Conservation (phyloP, 2,797 vertebrate genomes). For the Mus spretus region DNA sequence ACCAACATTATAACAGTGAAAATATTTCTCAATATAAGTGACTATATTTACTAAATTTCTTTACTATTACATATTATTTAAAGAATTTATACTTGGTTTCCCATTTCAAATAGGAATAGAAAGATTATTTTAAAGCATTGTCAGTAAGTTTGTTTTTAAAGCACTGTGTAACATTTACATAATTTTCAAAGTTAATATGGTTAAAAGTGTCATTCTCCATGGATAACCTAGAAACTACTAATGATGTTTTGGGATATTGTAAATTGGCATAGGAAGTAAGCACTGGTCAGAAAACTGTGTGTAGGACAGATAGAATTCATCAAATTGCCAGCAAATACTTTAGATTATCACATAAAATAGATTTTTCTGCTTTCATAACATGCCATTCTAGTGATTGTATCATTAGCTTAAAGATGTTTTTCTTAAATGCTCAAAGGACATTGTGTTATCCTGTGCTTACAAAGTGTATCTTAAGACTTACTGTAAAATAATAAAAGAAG, state of each 20-base stretch:
- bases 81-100: slow-evolving; percentile 55
- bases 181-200: slow-evolving; percentile 46
- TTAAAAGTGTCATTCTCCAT: slow-evolving; percentile 45
- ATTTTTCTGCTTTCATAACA: slow-evolving; percentile 37
- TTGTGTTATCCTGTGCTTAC: slow-evolving; percentile 46
- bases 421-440: slow-evolving; percentile 42
- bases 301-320: not conserved
- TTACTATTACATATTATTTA: slow-evolving; percentile 35
- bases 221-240: slow-evolving; percentile 48
- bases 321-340: slow-evolving; percentile 27
- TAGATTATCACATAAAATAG: slow-evolving; percentile 39
- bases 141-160: slow-evolving; percentile 66
- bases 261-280: slow-evolving; percentile 57
- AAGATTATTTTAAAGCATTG: slow-evolving; percentile 52
- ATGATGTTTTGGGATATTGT: slow-evolving; percentile 11
- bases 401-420: slow-evolving; percentile 66
- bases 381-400: not conserved
- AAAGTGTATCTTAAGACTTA: slow-evolving; percentile 61
- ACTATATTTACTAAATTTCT: slow-evolving; percentile 57
- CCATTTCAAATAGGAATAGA: slow-evolving; percentile 51
- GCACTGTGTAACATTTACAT: slow-evolving; percentile 12
- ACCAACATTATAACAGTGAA: slow-evolving; percentile 55
- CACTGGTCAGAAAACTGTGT: slow-evolving; percentile 58
- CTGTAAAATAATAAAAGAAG: slow-evolving; percentile 39
- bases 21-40: slow-evolving; percentile 52